phyloP scores from a whole-genome alignment of 2,113 vertebrate genomes.

The rat (Rattus norvegicus) region GRCr8 NC_086026.1:95579001-95579500 shows the following conservation, averaged over 20 bases:
- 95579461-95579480: background rate
- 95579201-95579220: background rate
- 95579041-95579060: background rate
- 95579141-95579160: background rate
- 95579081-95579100: slow-evolving; percentile 12
- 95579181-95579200: background rate
- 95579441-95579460: slow-evolving; percentile 7
- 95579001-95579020: background rate
- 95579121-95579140: background rate
- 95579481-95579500: slow-evolving; percentile 12
- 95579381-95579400: background rate
- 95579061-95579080: background rate
- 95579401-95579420: slow-evolving; percentile 31
- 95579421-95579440: background rate
- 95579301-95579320: background rate
- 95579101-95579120: background rate
- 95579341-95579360: slow-evolving; percentile 17
- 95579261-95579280: background rate
- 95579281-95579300: slow-evolving; percentile 29
- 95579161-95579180: background rate
- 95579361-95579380: slow-evolving; percentile 14
- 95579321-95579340: background rate
- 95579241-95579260: background rate
- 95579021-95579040: slow-evolving; percentile 35
- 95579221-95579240: background rate